These are phyloP conservation scores for Halictus rubicundus DNA, from an alignment of 1,140 invertebrate genomes.

Conservation along the genomic window DNA sequence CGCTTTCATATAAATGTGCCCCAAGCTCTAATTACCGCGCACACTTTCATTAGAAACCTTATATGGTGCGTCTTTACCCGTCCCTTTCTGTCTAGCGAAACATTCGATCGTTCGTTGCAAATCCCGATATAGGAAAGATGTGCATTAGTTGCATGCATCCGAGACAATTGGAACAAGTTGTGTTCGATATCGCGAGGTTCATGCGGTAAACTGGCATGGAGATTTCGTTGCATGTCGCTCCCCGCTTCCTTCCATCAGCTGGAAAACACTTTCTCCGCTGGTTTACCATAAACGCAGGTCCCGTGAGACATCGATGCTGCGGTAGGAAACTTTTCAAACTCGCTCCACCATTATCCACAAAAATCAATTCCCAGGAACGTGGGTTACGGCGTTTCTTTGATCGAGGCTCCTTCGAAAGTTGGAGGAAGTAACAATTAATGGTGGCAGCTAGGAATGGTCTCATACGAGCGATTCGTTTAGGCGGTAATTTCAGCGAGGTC, in stretches of 20 bases:
- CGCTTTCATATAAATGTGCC: constrained; percentile 23
- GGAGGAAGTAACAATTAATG: background rate
- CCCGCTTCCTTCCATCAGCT: background rate
- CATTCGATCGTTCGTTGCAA: background rate
- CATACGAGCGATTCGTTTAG: background rate
- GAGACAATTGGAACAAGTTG: background rate
- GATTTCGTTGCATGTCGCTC: background rate
- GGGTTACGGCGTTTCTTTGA: background rate
- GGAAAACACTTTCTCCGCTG: constrained; percentile 12
- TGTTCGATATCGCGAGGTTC: background rate
- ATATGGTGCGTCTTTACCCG: background rate
- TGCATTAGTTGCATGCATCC: background rate
- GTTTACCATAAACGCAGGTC: background rate
- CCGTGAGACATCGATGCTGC: constrained; percentile 21
- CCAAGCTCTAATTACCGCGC: constrained; percentile 28
- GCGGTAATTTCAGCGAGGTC: constrained; percentile 28
- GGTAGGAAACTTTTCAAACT: background rate
- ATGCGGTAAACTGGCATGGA: background rate
- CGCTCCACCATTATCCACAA: background rate
- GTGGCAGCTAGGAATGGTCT: background rate
- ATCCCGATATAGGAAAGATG: background rate
- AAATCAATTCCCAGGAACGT: background rate
- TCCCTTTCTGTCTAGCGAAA: background rate
- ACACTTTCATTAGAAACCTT: constrained; percentile 36
- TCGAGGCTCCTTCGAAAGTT: background rate